Conservation (phyloP, 2,113 vertebrate species). For the Semnornis frantzii region DNA sequence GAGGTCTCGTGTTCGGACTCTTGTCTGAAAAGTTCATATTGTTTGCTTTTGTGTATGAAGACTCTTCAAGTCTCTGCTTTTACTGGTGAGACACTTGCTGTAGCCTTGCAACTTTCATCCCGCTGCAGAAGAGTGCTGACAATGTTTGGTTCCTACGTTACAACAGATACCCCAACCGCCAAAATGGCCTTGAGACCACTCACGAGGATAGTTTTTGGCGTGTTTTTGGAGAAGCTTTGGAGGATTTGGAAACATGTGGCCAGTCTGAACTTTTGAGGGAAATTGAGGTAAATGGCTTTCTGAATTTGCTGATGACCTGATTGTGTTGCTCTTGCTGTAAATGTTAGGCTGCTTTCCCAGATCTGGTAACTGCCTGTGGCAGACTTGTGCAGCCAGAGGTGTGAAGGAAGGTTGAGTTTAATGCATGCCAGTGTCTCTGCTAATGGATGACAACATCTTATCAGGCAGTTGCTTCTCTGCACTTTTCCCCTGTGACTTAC, state of each 20-base stretch:
- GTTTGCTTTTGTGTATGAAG: conserved; percentile 78
- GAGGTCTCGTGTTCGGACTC: conserved; percentile 73
- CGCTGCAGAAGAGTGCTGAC: conserved; percentile 75
- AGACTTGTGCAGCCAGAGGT: background rate
- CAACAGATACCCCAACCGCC: conserved; percentile 91
- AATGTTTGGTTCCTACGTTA: conserved; percentile 90
- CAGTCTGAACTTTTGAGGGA: conserved; percentile 97
- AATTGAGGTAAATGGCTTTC: conserved; percentile 87
- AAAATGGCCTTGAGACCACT: conserved; percentile 85
- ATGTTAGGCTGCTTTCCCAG: background rate
- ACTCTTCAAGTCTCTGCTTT: conserved; percentile 75
- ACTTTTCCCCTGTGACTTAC: background rate
- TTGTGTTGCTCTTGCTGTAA: background rate
- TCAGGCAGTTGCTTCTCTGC: background rate
- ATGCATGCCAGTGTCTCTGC: background rate
- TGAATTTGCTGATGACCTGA: background rate
- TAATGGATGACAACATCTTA: background rate
- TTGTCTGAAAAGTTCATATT: conserved; percentile 74
- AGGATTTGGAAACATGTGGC: conserved; percentile 97
- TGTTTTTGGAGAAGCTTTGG: conserved; percentile 89
- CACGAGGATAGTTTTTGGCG: conserved; percentile 94
- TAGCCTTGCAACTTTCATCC: conserved; percentile 69
- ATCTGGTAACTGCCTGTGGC: background rate
- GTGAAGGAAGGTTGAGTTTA: background rate
- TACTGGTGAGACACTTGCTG: conserved; percentile 73